Conservation (phyloP, 2,797 vertebrate species). For the Myiotriccus ornatus region DNA sequence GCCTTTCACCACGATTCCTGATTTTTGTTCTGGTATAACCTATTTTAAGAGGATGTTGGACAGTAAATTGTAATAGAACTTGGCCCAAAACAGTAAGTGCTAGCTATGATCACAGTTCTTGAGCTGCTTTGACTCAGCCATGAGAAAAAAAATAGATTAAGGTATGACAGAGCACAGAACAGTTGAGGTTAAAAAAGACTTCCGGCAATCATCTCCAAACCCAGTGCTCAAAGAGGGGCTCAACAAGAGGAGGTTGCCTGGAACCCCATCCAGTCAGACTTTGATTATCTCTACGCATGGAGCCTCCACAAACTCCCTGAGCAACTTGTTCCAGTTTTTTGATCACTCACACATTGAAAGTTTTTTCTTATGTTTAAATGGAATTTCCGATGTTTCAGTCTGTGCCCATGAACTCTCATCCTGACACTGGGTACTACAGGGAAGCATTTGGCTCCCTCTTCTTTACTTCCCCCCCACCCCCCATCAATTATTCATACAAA, state of each 20-base stretch:
- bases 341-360: not conserved
- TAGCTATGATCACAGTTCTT: not conserved
- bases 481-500: not conserved
- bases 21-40: not conserved
- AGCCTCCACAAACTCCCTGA: not conserved
- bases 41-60: not conserved
- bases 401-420: not conserved
- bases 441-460: not conserved
- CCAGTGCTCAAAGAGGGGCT: not conserved
- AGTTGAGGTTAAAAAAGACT: not conserved
- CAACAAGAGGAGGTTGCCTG: not conserved
- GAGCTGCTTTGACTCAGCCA: not conserved
- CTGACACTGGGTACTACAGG: not conserved
- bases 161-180: not conserved
- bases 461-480: not conserved
- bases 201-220: not conserved
- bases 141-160: not conserved
- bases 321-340: not conserved
- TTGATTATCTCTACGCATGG: not conserved
- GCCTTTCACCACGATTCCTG: not conserved
- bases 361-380: not conserved
- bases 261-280: not conserved
- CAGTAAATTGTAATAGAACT: not conserved
- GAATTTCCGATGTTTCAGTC: not conserved
- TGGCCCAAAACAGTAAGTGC: not conserved